Conservation (phyloP, 2,888 invertebrate genomes). For the Psococerastis gibbosa region DNA sequence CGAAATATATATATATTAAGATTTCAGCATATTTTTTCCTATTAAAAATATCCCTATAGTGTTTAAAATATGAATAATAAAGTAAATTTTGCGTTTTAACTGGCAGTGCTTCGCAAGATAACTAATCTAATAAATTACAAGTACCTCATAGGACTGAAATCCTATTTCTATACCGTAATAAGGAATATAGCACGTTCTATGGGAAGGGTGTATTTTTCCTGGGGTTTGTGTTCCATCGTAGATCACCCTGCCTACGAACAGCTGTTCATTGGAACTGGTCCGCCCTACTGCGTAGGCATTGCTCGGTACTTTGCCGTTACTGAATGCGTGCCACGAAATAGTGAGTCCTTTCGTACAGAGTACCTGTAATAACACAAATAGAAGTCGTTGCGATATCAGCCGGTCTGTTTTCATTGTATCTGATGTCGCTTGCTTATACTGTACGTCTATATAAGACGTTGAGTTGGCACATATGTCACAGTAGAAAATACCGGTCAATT, state of each 20-base stretch:
- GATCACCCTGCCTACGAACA: slow-evolving; percentile 46
- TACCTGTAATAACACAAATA: slow-evolving; percentile 27
- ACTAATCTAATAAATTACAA: slow-evolving; percentile 13
- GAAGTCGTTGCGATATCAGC: no score
- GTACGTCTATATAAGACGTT: no score
- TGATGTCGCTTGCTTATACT: no score
- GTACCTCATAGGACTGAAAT: slow-evolving; percentile 18
- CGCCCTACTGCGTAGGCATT: slow-evolving; percentile 45
- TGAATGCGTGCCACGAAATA: slow-evolving; percentile 43
- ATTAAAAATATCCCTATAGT: no score
- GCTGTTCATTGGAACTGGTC: slow-evolving; percentile 41
- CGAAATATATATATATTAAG: no score
- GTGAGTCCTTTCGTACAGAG: slow-evolving; percentile 33
- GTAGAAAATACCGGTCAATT: not conserved
- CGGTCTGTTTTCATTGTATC: no score
- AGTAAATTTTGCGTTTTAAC: no score
- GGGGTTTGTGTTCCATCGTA: slow-evolving; percentile 46
- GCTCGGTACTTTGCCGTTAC: slow-evolving; percentile 38
- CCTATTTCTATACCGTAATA: slow-evolving; percentile 18
- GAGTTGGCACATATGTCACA: no score
- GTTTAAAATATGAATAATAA: no score
- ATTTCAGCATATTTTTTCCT: no score
- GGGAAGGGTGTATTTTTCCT: slow-evolving; percentile 33
- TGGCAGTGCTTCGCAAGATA: no score
- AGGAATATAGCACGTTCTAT: slow-evolving; percentile 19